Evolutionary conservation across 37 sponge, comb jelly and placozoan genomes (phyloP).

Genomic region (Aplysina aerophoba): DNA sequence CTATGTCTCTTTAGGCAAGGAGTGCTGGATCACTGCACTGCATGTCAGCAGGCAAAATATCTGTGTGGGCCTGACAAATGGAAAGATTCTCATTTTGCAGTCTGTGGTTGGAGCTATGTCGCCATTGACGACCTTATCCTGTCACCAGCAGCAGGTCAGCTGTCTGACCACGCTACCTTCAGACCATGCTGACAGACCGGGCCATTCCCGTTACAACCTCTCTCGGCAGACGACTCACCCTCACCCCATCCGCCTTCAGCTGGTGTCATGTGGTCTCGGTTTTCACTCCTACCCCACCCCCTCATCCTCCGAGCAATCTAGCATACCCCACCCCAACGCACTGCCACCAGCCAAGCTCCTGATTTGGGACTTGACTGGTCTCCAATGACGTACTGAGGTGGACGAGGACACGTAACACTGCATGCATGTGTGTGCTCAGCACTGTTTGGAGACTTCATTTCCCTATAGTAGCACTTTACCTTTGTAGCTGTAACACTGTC

Average conservation of each 20-base stretch:
- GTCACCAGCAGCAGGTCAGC: slow-evolving; percentile 25
- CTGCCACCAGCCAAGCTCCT: slow-evolving; percentile 6
- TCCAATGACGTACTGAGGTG: too few species aligned
- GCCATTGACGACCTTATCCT: slow-evolving; percentile 23
- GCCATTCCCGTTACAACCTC: not conserved
- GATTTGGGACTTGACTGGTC: not conserved
- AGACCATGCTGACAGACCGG: not conserved
- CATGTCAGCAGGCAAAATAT: slow-evolving; percentile 35
- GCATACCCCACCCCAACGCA: not conserved
- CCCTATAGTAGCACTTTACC: too few species aligned
- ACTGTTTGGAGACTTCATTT: too few species aligned
- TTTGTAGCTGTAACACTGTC: too few species aligned
- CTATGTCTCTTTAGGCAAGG: not conserved
- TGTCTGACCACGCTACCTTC: not conserved
- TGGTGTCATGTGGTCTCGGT: slow-evolving; percentile 18
- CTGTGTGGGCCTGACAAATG: slow-evolving; percentile 52
- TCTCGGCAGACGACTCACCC: too few species aligned
- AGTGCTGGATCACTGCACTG: slow-evolving; percentile 47
- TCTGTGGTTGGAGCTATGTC: slow-evolving; percentile 20
- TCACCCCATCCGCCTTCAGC: not conserved
- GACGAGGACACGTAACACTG: too few species aligned
- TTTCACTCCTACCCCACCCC: not conserved
- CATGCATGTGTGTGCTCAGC: too few species aligned
- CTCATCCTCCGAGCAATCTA: not conserved
- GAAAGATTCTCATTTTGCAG: slow-evolving; percentile 56